Base-by-base conservation (phyloP, 2,797 vertebrate species). In the Balearica regulorum region DNA sequence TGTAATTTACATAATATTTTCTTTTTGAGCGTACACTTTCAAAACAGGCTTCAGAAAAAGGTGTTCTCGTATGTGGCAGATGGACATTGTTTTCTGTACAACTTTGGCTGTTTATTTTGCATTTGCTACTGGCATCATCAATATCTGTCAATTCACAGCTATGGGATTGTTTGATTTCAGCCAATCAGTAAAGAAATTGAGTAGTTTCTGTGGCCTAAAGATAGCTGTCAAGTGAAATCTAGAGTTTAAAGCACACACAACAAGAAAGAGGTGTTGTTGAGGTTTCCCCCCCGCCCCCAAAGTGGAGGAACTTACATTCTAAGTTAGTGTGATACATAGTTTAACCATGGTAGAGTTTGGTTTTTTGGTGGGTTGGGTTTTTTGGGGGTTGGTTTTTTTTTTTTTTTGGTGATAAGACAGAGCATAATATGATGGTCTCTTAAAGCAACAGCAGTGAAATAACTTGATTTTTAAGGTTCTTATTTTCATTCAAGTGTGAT, bases 201-300 rank as follows among this genome's bases (percentile, higher is more conserved):
- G 10, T 70, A 3, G 2, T 54, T 89, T 82, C 39, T 65, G 8
- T 91, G 31, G 25, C 49, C 28, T 87, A 72, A 81, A 10, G 1
- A 6, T 85, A 55, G 7, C 18, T 87, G 87, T 85, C 37, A 71
- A 79, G 28, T 90, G 75, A 77, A 89, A 65, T 51, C 3, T 48
- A 26, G 25, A 77, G 19, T 68, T 77, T 57, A 90, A 94, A 81
- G 48, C 15, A n/a, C 18, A 54, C 11, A 6, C 16, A 28, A 44
- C 6, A 83, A 70, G 51, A 85, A 68, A 37, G 37, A 37, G 37
- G 37, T 57, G 10, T 31, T 3, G 1, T 61, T 71, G 41, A 51
- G 49, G 48, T 19, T 49, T 46, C 1, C 21, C 21, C 13, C 3
- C 8, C 11, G 13, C 6, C 11, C 5, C 7, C 13, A 2, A 46